Evolutionary conservation across 2,888 invertebrate species (phyloP).

Genomic region (Cryptocephalus primarius): DNA sequence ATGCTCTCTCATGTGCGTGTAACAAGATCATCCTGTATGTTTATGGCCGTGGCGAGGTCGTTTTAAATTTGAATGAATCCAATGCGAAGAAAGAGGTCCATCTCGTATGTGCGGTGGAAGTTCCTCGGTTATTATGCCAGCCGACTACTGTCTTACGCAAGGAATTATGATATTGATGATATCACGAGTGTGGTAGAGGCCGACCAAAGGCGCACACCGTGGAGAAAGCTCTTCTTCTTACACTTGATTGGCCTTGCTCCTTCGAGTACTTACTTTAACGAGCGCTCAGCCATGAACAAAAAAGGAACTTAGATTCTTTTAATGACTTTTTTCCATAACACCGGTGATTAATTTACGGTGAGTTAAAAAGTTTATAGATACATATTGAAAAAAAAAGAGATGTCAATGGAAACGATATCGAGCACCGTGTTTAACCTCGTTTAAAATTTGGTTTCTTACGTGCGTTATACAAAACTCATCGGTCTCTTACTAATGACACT

Average conservation of each 20-base stretch:
- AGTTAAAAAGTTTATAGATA: no score
- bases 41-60: constrained; percentile 14
- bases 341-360: no score
- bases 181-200: constrained; percentile 24
- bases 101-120: constrained; percentile 2
- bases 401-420: no score
- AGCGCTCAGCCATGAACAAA: constrained; percentile 6
- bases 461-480: no score
- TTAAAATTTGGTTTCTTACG: no score
- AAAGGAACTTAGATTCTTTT: no score
- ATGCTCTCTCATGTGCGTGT: no score
- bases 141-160: constrained; percentile 34
- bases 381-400: no score
- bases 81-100: not conserved
- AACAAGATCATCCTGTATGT: constrained; percentile 5
- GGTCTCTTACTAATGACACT: no score
- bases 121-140: constrained; percentile 21
- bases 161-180: constrained; percentile 36
- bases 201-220: constrained; percentile 5
- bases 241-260: constrained; percentile 4
- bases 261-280: constrained; percentile 7
- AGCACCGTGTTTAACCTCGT: no score
- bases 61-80: constrained; percentile 13
- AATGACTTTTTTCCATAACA: no score
- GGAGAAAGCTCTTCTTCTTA: constrained; percentile 8